These are phyloP conservation scores for Hydraecia micacea DNA, from an alignment of 2,888 invertebrate genomes.

Conservation along the genomic window DNA sequence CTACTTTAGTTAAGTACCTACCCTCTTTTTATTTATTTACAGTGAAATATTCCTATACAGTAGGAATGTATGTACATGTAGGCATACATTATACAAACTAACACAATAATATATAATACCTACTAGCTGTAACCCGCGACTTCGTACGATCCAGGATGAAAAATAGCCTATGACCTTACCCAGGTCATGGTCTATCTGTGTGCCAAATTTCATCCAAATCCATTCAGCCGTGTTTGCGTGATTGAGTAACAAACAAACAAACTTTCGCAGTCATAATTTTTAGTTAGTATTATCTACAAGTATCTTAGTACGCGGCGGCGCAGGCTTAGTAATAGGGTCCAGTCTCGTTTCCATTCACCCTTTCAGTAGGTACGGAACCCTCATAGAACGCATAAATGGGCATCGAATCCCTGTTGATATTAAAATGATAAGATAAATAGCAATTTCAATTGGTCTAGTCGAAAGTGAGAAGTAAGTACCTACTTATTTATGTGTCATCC, in stretches of 20 bases:
- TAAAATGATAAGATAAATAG: background rate
- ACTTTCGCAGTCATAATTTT: background rate
- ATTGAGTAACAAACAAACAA: background rate
- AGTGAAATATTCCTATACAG: no score
- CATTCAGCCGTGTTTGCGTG: background rate
- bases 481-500: constrained; percentile 13
- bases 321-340: background rate
- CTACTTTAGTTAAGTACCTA: background rate
- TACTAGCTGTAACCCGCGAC: background rate
- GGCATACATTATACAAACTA: no score
- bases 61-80: no score
- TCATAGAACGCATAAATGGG: background rate
- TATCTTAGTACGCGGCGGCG: background rate
- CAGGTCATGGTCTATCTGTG: background rate
- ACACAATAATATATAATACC: background rate
- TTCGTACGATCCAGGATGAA: background rate
- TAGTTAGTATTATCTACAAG: background rate
- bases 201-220: background rate
- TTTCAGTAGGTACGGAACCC: background rate
- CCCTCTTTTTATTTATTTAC: background rate
- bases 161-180: background rate
- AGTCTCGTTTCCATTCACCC: background rate
- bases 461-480: background rate
- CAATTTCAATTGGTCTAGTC: background rate
- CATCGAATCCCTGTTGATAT: background rate